phyloP scores from a whole-genome alignment of 2,113 vertebrate genomes.

The Speoplatyrhinus poulsoni region DNA sequence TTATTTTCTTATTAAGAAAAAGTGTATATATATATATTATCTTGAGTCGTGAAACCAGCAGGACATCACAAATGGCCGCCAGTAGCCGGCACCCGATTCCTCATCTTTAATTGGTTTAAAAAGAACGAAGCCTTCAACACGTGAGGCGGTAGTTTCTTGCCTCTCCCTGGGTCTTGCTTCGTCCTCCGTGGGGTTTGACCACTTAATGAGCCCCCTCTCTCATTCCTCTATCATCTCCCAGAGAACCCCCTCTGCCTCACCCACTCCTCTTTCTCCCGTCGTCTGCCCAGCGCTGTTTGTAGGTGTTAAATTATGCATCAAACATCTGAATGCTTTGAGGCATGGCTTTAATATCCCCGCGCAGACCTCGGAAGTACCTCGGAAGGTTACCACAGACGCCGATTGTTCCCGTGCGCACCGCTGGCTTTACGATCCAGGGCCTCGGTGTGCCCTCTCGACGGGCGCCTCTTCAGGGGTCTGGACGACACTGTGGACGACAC shows the following conservation, averaged over 20 bases:
- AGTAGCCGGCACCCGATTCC: constrained; percentile 66
- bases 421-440: constrained; percentile 66
- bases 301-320: constrained; percentile 80
- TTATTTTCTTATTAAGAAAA: constrained; percentile 61
- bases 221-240: constrained; percentile 70
- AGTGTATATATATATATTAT: background rate
- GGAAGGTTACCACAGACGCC: constrained; percentile 48
- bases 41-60: constrained; percentile 60
- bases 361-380: constrained; percentile 52
- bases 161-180: constrained; percentile 59
- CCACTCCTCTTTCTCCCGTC: constrained; percentile 56
- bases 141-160: constrained; percentile 53
- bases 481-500: constrained; percentile 34
- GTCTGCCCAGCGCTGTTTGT: constrained; percentile 71
- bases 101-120: constrained; percentile 77
- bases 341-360: constrained; percentile 79
- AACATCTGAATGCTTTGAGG: constrained; percentile 77
- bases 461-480: constrained; percentile 53
- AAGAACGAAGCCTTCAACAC: constrained; percentile 30
- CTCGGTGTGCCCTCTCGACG: constrained; percentile 45
- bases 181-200: constrained; percentile 66
- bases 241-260: constrained; percentile 38
- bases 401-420: constrained; percentile 66
- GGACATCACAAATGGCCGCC: constrained; percentile 67
- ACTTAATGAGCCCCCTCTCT: constrained; percentile 73